These are phyloP conservation scores for Dolichomitus sp. DNA, from an alignment of 2,888 invertebrate species.

Conservation along the genomic window DNA sequence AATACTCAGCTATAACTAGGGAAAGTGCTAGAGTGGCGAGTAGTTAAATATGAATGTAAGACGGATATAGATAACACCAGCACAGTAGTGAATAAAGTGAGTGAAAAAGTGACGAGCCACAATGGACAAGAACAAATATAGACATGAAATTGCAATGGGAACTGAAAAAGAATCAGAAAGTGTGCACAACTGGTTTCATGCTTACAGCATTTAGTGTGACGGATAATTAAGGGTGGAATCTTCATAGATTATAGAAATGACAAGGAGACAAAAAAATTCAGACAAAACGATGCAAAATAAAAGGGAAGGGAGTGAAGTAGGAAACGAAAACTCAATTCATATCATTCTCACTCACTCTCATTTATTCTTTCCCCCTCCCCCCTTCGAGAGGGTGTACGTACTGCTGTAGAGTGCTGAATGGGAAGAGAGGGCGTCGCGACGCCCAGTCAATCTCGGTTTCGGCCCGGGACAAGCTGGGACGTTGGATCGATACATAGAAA, in stretches of 20 bases:
- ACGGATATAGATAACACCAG: background rate
- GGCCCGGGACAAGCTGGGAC: slow-evolving; percentile 68
- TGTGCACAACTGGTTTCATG: background rate
- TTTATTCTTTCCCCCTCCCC: slow-evolving; percentile 15
- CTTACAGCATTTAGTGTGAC: background rate
- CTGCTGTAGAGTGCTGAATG: slow-evolving; percentile 58
- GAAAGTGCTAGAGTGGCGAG: background rate
- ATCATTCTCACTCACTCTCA: slow-evolving; percentile 38
- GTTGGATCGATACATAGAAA: slow-evolving; percentile 69
- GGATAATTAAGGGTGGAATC: background rate
- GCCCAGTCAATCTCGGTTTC: slow-evolving; percentile 70
- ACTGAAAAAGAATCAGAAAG: background rate
- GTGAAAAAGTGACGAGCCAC: background rate
- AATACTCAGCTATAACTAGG: background rate
- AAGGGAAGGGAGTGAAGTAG: slow-evolving; percentile 31
- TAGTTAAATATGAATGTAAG: background rate
- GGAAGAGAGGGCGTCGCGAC: slow-evolving; percentile 59
- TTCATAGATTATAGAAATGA: background rate
- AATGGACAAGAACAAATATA: background rate
- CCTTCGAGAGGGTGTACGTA: slow-evolving; percentile 34
- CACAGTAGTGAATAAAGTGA: background rate
- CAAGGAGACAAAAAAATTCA: background rate
- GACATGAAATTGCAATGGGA: background rate
- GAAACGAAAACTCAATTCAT: slow-evolving; percentile 32
- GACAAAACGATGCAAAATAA: background rate